Conservation (phyloP, 1,140 invertebrate genomes). For the Cyphomyrmex costatus region DNA sequence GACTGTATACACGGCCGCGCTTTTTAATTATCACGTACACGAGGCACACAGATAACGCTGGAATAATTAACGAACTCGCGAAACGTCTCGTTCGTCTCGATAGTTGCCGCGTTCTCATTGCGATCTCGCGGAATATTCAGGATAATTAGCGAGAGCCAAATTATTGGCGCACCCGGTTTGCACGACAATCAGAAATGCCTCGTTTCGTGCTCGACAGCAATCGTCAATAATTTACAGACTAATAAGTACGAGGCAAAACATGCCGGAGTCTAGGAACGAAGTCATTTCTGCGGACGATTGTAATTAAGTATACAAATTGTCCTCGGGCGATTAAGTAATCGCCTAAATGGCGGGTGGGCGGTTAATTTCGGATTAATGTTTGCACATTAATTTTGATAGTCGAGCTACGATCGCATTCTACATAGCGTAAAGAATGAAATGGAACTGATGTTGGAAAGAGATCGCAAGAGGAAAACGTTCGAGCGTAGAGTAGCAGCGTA, state of each 20-base stretch:
- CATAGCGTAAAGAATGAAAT: not conserved
- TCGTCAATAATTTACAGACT: slow-evolving; percentile 57
- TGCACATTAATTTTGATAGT: slow-evolving; percentile 54
- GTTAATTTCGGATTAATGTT: slow-evolving; percentile 54
- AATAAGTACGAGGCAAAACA: slow-evolving; percentile 34
- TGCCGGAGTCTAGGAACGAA: slow-evolving; percentile 32
- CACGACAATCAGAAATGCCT: slow-evolving; percentile 56
- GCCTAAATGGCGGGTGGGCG: not conserved
- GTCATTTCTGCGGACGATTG: slow-evolving; percentile 31
- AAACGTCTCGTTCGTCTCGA: slow-evolving; percentile 46
- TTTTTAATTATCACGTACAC: slow-evolving; percentile 62
- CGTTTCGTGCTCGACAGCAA: slow-evolving; percentile 45
- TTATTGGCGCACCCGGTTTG: slow-evolving; percentile 40
- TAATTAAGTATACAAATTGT: slow-evolving; percentile 64
- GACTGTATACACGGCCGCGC: slow-evolving; percentile 40
- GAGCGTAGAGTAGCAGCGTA: slow-evolving; percentile 4
- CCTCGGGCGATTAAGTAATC: slow-evolving; percentile 49
- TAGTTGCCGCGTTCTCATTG: slow-evolving; percentile 4
- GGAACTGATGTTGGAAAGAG: not conserved
- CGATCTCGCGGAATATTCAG: slow-evolving; percentile 46
- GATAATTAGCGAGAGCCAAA: slow-evolving; percentile 54
- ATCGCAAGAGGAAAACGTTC: slow-evolving; percentile 2
- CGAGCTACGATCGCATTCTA: not conserved
- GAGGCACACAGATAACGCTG: not conserved
- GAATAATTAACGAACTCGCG: slow-evolving; percentile 61